Evolutionary conservation across 2,797 vertebrate species (phyloP).

Genomic region (Alectoris magna): DNA sequence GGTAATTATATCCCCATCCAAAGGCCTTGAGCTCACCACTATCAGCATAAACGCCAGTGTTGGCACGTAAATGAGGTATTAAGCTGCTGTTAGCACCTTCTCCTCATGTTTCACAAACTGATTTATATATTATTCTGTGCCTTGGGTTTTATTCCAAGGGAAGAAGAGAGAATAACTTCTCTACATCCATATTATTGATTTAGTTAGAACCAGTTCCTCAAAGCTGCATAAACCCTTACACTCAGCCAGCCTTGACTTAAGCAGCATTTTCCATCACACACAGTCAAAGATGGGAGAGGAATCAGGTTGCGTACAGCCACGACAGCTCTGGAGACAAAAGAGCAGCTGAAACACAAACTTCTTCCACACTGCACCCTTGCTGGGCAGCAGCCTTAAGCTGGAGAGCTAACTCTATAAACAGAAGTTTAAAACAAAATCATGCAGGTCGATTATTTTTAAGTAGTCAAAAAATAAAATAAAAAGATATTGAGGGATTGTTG

Average conservation of each 20-base stretch:
- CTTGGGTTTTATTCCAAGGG: not conserved
- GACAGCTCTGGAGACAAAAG: not conserved
- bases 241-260: not conserved
- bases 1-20: not conserved
- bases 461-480: not conserved
- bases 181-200: not conserved
- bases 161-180: not conserved
- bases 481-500: not conserved
- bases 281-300: not conserved
- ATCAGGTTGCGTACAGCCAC: not conserved
- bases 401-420: not conserved
- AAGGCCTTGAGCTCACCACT: not conserved
- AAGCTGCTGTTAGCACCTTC: not conserved
- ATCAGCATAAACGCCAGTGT: not conserved
- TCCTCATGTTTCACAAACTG: not conserved
- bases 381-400: not conserved
- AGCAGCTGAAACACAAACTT: not conserved
- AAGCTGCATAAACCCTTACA: not conserved
- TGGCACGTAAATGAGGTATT: not conserved
- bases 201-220: not conserved
- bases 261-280: not conserved
- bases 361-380: fast-evolving
- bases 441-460: not conserved
- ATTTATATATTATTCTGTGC: not conserved
- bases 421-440: not conserved